A percentile compares a stretch with the other conserved stretches of the same genome.
phyloP scores from a whole-genome alignment of 2,797 vertebrate genomes.

The Clarias platycephalus region DNA sequence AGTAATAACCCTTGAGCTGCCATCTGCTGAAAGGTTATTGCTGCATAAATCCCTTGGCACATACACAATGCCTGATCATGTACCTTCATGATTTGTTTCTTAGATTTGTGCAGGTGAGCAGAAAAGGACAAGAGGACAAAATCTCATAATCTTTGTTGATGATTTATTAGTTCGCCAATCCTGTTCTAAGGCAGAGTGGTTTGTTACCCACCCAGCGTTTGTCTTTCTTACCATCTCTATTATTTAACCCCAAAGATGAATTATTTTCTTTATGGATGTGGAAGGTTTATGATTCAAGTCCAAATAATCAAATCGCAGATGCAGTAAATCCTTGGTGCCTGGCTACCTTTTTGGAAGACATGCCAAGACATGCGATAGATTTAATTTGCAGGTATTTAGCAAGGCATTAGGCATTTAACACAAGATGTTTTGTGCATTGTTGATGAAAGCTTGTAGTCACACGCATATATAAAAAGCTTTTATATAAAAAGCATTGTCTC shows the following conservation, averaged over 20 bases:
- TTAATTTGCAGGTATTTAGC: neutral
- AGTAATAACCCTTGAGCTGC: conserved; percentile 8
- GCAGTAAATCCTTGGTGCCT: neutral
- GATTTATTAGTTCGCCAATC: neutral
- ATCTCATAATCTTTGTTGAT: neutral
- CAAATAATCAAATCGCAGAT: neutral
- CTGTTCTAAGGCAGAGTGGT: neutral
- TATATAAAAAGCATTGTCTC: no score
- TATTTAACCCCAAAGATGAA: neutral
- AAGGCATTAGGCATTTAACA: neutral
- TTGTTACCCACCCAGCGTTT: neutral
- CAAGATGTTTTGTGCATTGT: neutral
- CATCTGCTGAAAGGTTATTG: conserved; percentile 24
- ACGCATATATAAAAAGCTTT: neutral
- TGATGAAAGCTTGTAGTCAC: neutral
- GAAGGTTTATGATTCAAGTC: neutral
- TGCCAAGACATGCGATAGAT: neutral
- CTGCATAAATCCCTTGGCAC: conserved; percentile 16
- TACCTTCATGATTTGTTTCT: conserved; percentile 2
- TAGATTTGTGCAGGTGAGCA: conserved; percentile 2
- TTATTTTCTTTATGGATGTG: neutral
- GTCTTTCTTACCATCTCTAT: neutral
- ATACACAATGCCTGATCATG: neutral
- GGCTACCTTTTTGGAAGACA: neutral
- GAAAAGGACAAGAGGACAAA: neutral